phyloP scores from a whole-genome alignment of 2,113 vertebrate genomes.

The Pelecanus crispus region DNA sequence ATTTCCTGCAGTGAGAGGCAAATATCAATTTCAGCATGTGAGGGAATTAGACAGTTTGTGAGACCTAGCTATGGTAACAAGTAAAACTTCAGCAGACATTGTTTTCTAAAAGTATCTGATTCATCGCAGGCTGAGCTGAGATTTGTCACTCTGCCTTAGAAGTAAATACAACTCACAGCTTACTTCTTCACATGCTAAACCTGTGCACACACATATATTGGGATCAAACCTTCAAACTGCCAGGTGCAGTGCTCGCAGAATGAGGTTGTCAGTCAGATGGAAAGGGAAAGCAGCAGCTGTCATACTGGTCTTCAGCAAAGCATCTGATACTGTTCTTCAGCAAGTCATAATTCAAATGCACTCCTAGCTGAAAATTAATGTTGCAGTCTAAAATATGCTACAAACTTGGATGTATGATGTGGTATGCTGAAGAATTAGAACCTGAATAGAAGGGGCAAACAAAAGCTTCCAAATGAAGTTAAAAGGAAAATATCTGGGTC shows the following conservation, averaged over 20 bases:
- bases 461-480: background rate
- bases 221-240: background rate
- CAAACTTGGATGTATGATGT: background rate
- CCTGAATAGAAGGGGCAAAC: background rate
- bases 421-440: background rate
- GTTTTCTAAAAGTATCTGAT: background rate
- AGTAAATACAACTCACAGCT: background rate
- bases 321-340: background rate
- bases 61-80: background rate
- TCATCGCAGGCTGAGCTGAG: background rate
- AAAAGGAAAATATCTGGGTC: background rate
- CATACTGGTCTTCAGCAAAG: background rate
- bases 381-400: background rate
- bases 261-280: background rate
- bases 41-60: background rate
- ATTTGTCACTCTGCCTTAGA: background rate
- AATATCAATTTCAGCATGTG: background rate
- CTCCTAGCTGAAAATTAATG: background rate
- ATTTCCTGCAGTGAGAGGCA: slow-evolving; percentile 73
- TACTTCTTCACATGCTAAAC: background rate
- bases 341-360: background rate
- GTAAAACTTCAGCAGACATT: background rate
- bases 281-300: background rate
- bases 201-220: background rate
- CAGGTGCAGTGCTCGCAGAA: background rate